A percentile compares a stretch with the other conserved stretches of the same genome.
These are phyloP conservation scores for Trochalopteron elliotii DNA, from an alignment of 2,113 vertebrate species.

Conservation along the genomic window DNA sequence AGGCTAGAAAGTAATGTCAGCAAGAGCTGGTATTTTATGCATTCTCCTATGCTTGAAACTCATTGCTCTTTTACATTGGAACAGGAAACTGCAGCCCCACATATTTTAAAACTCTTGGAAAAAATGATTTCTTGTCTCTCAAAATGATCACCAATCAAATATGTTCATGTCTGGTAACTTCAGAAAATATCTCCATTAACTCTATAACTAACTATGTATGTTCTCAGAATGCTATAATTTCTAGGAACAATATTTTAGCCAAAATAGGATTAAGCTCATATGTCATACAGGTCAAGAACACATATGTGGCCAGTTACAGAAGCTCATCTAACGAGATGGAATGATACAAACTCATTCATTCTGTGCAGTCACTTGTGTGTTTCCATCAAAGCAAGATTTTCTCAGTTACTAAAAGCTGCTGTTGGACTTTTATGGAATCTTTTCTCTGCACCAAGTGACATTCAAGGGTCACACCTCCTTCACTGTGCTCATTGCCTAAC, in stretches of 20 bases:
- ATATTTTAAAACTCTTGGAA: background rate
- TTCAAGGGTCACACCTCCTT: background rate
- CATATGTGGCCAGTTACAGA: background rate
- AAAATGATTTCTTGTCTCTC: background rate
- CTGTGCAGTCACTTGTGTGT: background rate
- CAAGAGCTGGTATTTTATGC: background rate
- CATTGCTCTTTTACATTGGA: background rate
- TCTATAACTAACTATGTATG: background rate
- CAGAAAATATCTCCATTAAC: background rate
- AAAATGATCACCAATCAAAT: background rate
- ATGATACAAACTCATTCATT: background rate
- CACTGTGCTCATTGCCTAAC: accelerated
- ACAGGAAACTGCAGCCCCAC: background rate
- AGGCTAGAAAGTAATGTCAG: background rate
- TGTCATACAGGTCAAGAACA: background rate
- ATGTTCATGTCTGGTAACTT: background rate
- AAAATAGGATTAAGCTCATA: background rate
- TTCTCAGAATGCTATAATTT: background rate
- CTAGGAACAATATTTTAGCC: background rate
- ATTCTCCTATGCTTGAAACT: background rate
- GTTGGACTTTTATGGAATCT: background rate
- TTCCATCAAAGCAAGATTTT: background rate
- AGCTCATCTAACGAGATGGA: background rate
- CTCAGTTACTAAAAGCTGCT: background rate
- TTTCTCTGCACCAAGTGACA: background rate